Base-by-base conservation (phyloP, 2,888 invertebrate genomes). In the Apantesis nais region DNA sequence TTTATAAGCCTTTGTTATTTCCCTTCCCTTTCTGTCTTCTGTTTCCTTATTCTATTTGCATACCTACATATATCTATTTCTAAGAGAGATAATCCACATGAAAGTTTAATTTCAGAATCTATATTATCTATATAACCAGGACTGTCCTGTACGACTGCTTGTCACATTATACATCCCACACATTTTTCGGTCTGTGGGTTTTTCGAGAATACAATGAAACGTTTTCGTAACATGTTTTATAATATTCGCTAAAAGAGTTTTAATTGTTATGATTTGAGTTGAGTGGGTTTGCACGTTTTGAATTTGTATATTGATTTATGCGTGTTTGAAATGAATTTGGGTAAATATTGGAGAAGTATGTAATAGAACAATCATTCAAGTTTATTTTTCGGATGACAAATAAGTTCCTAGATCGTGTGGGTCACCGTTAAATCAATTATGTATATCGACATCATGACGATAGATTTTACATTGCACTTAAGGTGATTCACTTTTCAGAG, bases 121-220 rank as follows among this genome's bases (percentile, higher is more conserved):
- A n/a, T 34, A 34, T 34, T 34, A 34, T 34, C 5, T 34, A 34
- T 52, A 72, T 73, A 52, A 61, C 37, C 16, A 16, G 71, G 70
- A 76, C 67, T 68, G 63, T 78, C 74, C 71, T 22, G 16, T 60
- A 69, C 37, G 31, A 68, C 44, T 66, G 65, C 68, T 64, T 72
- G 75, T 78, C 79, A 78, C 77, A 81, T 78, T 81, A 81, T 75
- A 78, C 73, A 71, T 74, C 37, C 68, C 69, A 71, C 72, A 70
- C 66, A 70, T 71, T 75, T n/a, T 72, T 73, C 66, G 71, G 73
- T 73, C 74, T 62, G 72, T 62, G 41, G 39, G 1, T 71, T 82
- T 70, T 72, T 63, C 29, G 55, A 39, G 69, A 71, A 48, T 37
- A 62, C 62, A 72, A 69, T 58, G 55, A 70, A 73, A 70, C 63